phyloP scores from a whole-genome alignment of 2,888 invertebrate species.

The Drosophila anceps region DNA sequence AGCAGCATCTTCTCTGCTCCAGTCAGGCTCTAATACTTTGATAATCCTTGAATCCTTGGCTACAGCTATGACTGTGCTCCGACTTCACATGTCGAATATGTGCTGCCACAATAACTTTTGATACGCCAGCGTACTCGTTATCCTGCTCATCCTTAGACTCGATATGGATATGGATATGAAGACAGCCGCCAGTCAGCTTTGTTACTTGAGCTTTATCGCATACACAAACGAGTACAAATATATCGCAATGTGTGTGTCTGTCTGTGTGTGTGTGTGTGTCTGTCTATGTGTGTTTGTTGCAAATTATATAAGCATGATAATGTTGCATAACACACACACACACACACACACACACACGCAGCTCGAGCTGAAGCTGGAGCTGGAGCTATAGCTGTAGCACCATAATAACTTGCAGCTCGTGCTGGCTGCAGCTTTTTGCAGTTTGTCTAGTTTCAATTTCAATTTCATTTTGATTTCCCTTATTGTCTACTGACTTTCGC shows the following conservation, averaged over 20 bases:
- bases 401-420: constrained; percentile 5
- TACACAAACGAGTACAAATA: constrained; percentile 40
- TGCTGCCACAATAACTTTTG: constrained; percentile 73
- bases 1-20: constrained; percentile 14
- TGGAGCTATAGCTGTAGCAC: constrained; percentile 12
- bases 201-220: constrained; percentile 77
- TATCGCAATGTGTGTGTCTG: constrained; percentile 17
- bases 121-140: constrained; percentile 56
- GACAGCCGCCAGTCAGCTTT: constrained; percentile 70
- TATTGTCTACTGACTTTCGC: constrained; percentile 57
- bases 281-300: constrained; percentile 17
- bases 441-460: constrained; percentile 82
- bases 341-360: too few species aligned
- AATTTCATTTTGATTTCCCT: constrained; percentile 75
- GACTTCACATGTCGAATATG: constrained; percentile 50
- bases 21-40: constrained; percentile 72
- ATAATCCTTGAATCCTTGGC: constrained; percentile 69
- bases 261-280: not conserved
- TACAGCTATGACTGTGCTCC: constrained; percentile 21
- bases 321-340: constrained; percentile 63
- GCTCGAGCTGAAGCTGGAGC: constrained; percentile 5
- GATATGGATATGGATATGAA: constrained; percentile 40
- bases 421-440: constrained; percentile 47
- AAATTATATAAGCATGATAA: constrained; percentile 77
- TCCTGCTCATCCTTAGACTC: constrained; percentile 42